phyloP scores from a whole-genome alignment of 1,140 invertebrate genomes.

The Heliothis subflexa region DNA sequence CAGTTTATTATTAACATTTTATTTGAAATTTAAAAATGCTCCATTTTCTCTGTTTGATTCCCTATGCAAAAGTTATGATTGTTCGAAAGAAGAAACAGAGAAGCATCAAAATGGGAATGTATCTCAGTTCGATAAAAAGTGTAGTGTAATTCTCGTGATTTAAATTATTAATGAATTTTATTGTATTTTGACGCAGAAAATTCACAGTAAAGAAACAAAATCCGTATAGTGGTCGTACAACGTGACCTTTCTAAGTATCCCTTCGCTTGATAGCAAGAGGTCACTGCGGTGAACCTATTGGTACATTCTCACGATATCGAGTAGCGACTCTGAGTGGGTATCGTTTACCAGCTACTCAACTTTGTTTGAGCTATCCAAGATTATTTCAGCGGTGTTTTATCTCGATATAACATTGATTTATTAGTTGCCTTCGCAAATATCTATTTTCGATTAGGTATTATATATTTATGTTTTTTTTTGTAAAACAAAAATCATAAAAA shows the following conservation, averaged over 20 bases:
- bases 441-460: not conserved
- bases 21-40: not conserved
- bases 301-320: constrained; percentile 55
- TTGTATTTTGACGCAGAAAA: not conserved
- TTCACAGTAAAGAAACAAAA: not conserved
- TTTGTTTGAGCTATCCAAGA: constrained; percentile 30
- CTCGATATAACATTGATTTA: not conserved
- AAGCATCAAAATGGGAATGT: not conserved
- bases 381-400: constrained; percentile 34
- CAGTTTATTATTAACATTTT: constrained; percentile 2
- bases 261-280: constrained; percentile 6
- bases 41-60: not conserved
- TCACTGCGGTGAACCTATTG: constrained; percentile 47
- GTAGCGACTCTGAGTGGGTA: constrained; percentile 49
- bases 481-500: not conserved
- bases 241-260: not conserved
- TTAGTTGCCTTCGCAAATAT: constrained; percentile 6
- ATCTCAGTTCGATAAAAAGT: no score
- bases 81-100: not conserved
- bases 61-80: not conserved
- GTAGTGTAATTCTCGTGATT: no score
- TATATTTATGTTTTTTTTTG: not conserved
- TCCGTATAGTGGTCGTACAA: not conserved
- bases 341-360: constrained; percentile 51
- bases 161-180: no score